Conservation (phyloP, 2,113 vertebrate genomes). For the Cheirogaleus medius region DNA sequence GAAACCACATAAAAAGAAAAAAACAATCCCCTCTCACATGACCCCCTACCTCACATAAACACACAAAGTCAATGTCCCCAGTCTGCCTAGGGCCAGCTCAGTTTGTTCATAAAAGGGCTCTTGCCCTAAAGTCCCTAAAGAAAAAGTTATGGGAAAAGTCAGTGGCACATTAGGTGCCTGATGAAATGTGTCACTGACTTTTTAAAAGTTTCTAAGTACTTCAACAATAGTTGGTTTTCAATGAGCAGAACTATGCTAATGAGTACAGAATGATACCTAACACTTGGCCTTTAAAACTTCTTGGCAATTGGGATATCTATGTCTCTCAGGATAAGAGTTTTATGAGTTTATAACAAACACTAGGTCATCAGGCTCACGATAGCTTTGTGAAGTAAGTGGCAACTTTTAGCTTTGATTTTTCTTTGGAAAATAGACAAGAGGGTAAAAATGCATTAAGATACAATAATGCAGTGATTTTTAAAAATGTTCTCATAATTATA, state of each 20-base stretch:
- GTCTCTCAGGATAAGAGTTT: background rate
- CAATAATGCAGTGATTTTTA: background rate
- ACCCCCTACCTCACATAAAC: background rate
- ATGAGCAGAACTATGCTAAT: background rate
- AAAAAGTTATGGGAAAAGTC: background rate
- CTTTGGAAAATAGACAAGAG: background rate
- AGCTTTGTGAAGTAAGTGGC: slow-evolving; percentile 15
- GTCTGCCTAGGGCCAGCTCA: background rate
- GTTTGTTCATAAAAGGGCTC: background rate
- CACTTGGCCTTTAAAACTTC: slow-evolving; percentile 10
- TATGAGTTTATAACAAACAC: background rate
- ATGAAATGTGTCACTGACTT: slow-evolving; percentile 14
- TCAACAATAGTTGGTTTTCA: background rate
- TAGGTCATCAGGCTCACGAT: background rate
- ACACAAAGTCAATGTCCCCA: background rate
- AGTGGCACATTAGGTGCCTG: background rate
- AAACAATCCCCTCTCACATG: background rate
- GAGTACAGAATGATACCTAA: background rate
- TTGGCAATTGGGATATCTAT: background rate
- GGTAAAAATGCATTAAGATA: background rate
- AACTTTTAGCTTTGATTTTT: background rate
- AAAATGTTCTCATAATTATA: background rate
- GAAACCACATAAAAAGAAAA: background rate
- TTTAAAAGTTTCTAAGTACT: background rate
- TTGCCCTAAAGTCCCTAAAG: background rate